Base-by-base conservation (phyloP, 2,113 vertebrate species). In the Podarcis muralis region DNA sequence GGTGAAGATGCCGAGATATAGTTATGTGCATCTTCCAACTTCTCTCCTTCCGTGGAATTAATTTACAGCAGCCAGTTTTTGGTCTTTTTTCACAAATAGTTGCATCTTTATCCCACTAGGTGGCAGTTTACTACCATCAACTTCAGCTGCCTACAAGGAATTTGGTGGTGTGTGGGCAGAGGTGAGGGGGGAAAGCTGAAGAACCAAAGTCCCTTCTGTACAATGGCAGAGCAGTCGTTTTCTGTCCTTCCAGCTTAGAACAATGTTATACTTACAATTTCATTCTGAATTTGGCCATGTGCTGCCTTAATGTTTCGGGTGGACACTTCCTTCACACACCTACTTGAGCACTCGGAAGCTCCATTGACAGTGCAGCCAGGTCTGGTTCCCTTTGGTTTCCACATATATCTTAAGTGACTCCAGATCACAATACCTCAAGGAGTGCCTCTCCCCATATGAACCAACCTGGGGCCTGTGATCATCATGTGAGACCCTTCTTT, bases 91-190 rank as follows among this genome's bases (percentile, higher is more conserved):
- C 40, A 43, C 6, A 27, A 35, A 23, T 43, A 40, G n/a, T 27
- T 27, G 30, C 69, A 75, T 3, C 43, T 69, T 40, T 48, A 32
- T 16, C n/a, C 72, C 84, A 90, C 89, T 83, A 87, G 89, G 62
- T 87, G 89, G 84, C 72, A 40, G 23, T 76, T 71, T 27, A 87
- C 65, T 32, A 83, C 72, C 48, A 87, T 68, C 25, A 53, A 53
- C 35, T 12, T 15, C 69, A 74, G 84, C 68, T 85, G 22, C 27
- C 32, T 62, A 79, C 65, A 59, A 57, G 13, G 6, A 71, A 80
- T 62, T 53, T 23, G 9, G 32, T 35, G 57, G 18, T 86, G 37
- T 76, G 37, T 83, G 30, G 43, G 37, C 30, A 66, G 71, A 57
- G 23, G 32, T 35, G 66, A 37, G 59, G 77, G 43, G 23, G n/a